These are phyloP conservation scores for Crambe crambe DNA, from an alignment of 37 sponge, comb jelly and placozoan species.

Conservation along the genomic window DNA sequence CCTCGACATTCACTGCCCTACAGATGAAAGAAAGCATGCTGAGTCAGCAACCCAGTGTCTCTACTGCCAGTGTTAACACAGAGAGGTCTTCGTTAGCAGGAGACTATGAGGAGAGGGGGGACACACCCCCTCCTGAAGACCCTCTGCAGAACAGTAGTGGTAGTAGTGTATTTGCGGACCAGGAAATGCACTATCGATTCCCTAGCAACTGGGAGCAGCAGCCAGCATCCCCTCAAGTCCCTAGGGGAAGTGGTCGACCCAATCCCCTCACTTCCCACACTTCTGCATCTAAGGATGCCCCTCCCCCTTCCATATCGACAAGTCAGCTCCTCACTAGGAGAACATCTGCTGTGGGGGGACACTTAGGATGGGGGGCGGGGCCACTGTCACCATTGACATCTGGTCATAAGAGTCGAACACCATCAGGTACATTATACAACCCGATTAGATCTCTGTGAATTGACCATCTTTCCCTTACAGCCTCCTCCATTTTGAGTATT, in stretches of 20 bases:
- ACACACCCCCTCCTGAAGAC: background rate
- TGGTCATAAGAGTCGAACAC: slow-evolving; percentile 12
- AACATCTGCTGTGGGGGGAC: too few species aligned
- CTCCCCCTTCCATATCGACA: background rate
- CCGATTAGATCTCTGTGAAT: background rate
- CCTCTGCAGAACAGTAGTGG: background rate
- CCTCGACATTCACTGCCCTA: background rate
- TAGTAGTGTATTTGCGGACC: background rate
- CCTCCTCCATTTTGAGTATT: slow-evolving; percentile 57
- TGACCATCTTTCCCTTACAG: background rate
- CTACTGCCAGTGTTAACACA: background rate
- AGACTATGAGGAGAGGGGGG: background rate
- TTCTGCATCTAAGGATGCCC: background rate
- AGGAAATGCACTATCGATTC: background rate
- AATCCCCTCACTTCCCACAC: slow-evolving; percentile 8
- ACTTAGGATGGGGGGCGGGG: too few species aligned
- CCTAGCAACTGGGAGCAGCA: background rate
- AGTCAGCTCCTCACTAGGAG: background rate
- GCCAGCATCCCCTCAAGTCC: background rate
- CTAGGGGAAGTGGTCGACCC: background rate
- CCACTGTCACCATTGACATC: slow-evolving; percentile 7
- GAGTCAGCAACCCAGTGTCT: background rate
- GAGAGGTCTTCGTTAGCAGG: background rate
- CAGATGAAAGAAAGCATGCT: background rate
- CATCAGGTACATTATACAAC: slow-evolving; percentile 9